Evolutionary conservation across 92 coral and sea anemone species (phyloP).

Genomic region (Zoanthus sansibaricus): DNA sequence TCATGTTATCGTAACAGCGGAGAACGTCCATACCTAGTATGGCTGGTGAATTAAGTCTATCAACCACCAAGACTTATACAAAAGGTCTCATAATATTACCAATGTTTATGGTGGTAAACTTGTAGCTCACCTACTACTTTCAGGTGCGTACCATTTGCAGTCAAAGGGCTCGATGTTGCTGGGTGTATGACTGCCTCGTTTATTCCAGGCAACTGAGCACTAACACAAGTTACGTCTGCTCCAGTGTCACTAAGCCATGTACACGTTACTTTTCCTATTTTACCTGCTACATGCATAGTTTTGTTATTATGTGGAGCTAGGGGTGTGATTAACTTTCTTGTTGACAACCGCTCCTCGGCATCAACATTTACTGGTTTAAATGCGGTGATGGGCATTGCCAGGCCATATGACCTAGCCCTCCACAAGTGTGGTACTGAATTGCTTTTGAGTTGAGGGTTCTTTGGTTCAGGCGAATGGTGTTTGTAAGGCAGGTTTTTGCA

Average conservation of each 20-base stretch:
- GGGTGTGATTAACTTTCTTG: conserved; percentile 20
- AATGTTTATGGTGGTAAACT: conserved; percentile 11
- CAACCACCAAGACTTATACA: conserved; percentile 17
- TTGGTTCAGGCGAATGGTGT: neutral
- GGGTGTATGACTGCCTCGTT: conserved; percentile 13
- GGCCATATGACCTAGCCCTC: conserved; percentile 45
- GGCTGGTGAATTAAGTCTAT: too few relatives aligned
- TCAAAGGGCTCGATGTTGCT: conserved; percentile 24
- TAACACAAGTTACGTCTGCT: conserved; percentile 19
- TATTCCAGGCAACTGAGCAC: conserved; percentile 37
- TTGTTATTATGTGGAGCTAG: too few relatives aligned
- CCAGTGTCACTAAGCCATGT: conserved; percentile 29
- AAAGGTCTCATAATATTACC: conserved; percentile 12
- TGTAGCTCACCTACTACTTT: conserved; percentile 12
- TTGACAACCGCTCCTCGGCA: conserved; percentile 41
- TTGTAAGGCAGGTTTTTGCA: too few relatives aligned
- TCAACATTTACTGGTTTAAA: conserved; percentile 39
- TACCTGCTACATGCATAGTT: conserved; percentile 30
- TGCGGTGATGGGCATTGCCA: conserved; percentile 40
- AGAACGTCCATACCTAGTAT: too few relatives aligned
- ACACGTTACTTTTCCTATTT: conserved; percentile 26
- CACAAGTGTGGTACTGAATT: conserved; percentile 39
- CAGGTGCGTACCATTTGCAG: conserved; percentile 38
- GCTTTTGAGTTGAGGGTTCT: conserved; percentile 4
- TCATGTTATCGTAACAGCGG: neutral